Conservation (phyloP, 2,888 invertebrate species). For the Pollenia griseotomentosa region DNA sequence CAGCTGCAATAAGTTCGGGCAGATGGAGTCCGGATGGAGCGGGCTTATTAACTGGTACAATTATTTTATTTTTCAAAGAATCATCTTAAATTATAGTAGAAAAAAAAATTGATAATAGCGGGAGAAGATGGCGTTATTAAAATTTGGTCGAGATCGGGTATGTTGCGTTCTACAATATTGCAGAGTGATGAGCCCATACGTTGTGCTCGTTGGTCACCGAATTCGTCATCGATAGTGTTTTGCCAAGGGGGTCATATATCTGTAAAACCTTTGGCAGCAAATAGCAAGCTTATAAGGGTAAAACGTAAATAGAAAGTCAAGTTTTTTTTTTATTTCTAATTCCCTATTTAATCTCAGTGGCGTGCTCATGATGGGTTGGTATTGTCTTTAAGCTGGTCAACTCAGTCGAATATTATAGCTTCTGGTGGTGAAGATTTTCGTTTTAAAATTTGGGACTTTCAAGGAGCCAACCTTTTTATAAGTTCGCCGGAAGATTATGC, state of each 20-base stretch:
- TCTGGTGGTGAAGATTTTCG: constrained; percentile 98
- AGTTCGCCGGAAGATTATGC: constrained; percentile 95
- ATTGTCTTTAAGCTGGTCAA: constrained; percentile 97
- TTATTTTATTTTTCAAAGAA: neutral
- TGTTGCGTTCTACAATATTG: constrained; percentile 95
- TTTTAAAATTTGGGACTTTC: constrained; percentile 94
- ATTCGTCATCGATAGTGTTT: constrained; percentile 88
- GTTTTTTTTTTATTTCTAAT: neutral
- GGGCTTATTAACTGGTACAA: constrained; percentile 89
- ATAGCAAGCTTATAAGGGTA: constrained; percentile 90
- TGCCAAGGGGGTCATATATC: constrained; percentile 88
- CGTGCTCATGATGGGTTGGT: constrained; percentile 98
- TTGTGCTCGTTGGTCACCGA: constrained; percentile 93
- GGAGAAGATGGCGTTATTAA: constrained; percentile 99
- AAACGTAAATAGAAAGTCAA: neutral
- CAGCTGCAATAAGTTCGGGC: constrained; percentile 94
- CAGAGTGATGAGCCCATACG: constrained; percentile 93
- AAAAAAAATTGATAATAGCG: constrained; percentile 85
- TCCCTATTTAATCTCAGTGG: constrained; percentile 88
- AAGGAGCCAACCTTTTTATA: constrained; percentile 93
- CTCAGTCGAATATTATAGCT: constrained; percentile 94
- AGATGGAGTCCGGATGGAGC: constrained; percentile 98
- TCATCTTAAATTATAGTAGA: neutral
- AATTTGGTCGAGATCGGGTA: constrained; percentile 98
- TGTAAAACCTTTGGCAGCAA: constrained; percentile 90